Evolutionary conservation across 2,113 vertebrate genomes (phyloP).

Genomic region (Crocuta crocuta): DNA sequence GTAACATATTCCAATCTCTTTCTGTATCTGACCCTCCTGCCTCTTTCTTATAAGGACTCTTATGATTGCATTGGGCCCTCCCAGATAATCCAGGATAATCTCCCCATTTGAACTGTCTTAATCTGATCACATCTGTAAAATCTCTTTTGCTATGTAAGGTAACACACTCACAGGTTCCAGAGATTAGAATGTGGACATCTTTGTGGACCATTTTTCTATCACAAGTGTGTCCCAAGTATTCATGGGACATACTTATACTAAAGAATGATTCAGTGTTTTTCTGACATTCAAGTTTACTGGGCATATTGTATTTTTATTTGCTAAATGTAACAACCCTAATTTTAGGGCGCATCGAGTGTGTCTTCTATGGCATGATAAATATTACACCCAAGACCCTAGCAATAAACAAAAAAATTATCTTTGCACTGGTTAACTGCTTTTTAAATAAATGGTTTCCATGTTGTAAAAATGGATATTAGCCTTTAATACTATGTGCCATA

Average conservation of each 20-base stretch:
- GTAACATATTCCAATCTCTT: neutral
- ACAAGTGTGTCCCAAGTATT: neutral
- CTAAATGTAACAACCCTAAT: neutral
- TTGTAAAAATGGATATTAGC: neutral
- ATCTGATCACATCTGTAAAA: neutral
- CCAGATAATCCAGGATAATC: neutral
- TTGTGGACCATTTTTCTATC: neutral
- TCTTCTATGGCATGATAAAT: neutral
- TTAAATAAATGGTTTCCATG: neutral
- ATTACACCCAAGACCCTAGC: neutral
- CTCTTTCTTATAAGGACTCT: neutral
- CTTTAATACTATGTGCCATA: conserved; percentile 34
- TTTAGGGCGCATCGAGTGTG: neutral
- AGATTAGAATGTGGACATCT: neutral
- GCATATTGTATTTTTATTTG: conserved; percentile 23
- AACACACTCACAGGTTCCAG: neutral
- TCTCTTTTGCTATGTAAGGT: neutral
- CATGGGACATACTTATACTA: neutral
- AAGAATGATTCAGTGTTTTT: neutral
- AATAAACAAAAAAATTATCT: neutral
- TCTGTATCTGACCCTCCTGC: neutral
- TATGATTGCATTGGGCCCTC: neutral
- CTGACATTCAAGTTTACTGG: conserved; percentile 4
- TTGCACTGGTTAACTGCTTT: neutral
- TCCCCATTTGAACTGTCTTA: neutral